Evolutionary conservation across 2,797 vertebrate genomes (phyloP), one percentile per base, ranked within the genome.

Genomic region (Notolabrus celidotus): DNA sequence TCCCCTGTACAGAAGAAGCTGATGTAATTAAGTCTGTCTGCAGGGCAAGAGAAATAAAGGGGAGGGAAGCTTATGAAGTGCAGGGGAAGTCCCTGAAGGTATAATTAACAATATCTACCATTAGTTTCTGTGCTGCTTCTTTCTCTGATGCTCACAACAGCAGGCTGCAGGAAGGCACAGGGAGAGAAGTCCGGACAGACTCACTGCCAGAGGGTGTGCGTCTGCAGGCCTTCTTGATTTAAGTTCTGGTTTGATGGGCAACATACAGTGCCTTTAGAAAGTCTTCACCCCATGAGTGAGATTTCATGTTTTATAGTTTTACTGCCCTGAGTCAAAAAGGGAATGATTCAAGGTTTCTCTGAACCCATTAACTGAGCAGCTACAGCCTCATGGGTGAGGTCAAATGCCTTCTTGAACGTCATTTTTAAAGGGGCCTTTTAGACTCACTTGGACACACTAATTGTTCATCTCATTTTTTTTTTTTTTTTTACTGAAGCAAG

Each of bases 41-140:
- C 62, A 6, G 63, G 55, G 79, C 63, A 77, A 77, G 77, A 78
- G 69, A 67, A 77, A 85, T 53, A 83, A 80, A 82, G 66, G 34
- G 67, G 61, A 72, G 65, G 54, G 20, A 65, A 38, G 67, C 71
- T 81, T 78, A 71, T 80, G 87, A 89, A 80, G 72, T 69, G 72
- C 50, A 80, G 54, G 34, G 45, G 53, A 74, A 67, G 67, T 92
- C 89, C 82, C 86, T 16, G 55, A 83, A 83, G 90, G 79, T 71
- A 51, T 74, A 90, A 91, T 93, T 92, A 93, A 89, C 82, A 86
- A 84, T 79, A 83, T 80, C 72, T 86, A 72, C 59, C 43, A 38
- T 79, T 66, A 47, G 56, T 68, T 51, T 80, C 60, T 56, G 25
- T 59, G 46, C 53, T 34, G 46, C 63, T 66, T 70, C 58, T 77